A percentile compares a stretch with the other conserved stretches of the same genome.
phyloP scores from a whole-genome alignment of 2,113 vertebrate species.

The Oncorhynchus masou region DNA sequence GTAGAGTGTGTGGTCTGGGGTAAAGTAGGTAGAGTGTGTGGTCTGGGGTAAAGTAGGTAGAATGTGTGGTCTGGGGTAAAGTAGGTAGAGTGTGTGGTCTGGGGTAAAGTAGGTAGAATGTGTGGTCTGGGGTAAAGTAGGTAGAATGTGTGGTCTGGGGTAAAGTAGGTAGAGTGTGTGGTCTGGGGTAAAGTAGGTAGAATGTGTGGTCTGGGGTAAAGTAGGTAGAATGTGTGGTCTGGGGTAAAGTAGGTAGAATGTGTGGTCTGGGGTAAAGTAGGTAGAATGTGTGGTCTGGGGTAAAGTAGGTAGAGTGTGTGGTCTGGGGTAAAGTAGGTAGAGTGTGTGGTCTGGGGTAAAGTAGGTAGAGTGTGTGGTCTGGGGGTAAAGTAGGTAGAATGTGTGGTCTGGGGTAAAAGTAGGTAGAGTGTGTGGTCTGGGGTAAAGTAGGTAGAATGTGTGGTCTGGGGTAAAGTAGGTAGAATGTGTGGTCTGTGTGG shows the following conservation, averaged over 20 bases:
- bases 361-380: conserved; percentile 36
- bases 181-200: no score
- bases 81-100: no score
- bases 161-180: no score
- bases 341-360: conserved; percentile 27
- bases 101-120: no score
- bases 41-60: no score
- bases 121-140: no score
- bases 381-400: background rate
- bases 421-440: background rate
- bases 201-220: no score
- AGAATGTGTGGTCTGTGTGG: conserved; percentile 38
- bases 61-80: no score
- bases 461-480: conserved; percentile 27
- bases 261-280: conserved; percentile 22
- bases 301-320: conserved; percentile 7
- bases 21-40: no score
- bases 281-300: conserved; percentile 23
- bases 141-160: no score
- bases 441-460: background rate
- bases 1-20: no score
- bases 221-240: no score
- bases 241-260: conserved; percentile 21
- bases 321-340: background rate
- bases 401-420: conserved; percentile 22